Evolutionary conservation across 2,888 invertebrate genomes (phyloP).

Genomic region (Cyaniris semiargus): DNA sequence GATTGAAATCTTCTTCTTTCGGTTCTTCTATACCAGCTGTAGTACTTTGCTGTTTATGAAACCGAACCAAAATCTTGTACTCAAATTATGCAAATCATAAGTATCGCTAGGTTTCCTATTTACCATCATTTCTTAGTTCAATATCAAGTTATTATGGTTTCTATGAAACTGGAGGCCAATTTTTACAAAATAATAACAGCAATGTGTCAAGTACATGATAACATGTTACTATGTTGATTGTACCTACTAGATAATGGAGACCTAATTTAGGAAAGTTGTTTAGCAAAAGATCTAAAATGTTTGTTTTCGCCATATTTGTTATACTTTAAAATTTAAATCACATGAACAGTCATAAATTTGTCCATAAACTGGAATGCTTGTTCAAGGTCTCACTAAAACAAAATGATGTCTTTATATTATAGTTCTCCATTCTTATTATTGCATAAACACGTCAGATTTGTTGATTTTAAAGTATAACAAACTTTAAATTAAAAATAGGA

Average conservation of each 20-base stretch:
- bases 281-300: not conserved
- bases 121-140: not conserved
- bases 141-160: not conserved
- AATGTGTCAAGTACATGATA: not conserved
- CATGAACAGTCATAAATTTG: not conserved
- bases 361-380: not conserved
- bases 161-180: not conserved
- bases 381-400: not conserved
- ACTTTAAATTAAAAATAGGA: not conserved
- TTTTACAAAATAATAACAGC: not conserved
- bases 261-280: not conserved
- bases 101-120: not conserved
- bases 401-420: not conserved
- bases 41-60: not conserved
- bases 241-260: not conserved
- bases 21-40: not conserved
- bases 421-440: not conserved
- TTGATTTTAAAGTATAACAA: not conserved
- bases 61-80: not conserved
- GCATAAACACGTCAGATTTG: not conserved
- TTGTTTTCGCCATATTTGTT: not conserved
- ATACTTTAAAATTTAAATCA: not conserved
- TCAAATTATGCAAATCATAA: not conserved
- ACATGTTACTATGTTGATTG: not conserved
- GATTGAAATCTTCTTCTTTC: not conserved